Conservation (phyloP, 1,140 invertebrate genomes). For the Pinna nobilis region DNA sequence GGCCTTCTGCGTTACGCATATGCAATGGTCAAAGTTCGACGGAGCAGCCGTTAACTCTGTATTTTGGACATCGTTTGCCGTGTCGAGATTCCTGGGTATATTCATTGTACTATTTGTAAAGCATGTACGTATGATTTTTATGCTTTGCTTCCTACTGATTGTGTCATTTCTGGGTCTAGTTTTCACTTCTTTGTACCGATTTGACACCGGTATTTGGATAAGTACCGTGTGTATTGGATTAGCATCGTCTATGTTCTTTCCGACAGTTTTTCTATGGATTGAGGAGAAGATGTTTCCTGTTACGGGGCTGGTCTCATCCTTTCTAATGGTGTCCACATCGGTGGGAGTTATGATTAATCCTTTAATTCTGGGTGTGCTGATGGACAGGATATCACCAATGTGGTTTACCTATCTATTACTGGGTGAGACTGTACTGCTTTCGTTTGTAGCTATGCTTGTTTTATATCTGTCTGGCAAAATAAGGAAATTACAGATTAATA, state of each 20-base stretch:
- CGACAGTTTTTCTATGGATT: conserved; percentile 30
- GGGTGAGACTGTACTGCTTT: conserved; percentile 1
- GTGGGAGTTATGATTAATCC: conserved; percentile 21
- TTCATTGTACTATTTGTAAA: conserved; percentile 10
- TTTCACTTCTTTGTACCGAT: not conserved
- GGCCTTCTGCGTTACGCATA: conserved; percentile 21
- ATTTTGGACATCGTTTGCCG: conserved; percentile 35
- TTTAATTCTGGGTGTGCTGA: conserved; percentile 28
- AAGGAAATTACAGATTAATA: no score
- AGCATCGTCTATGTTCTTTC: conserved; percentile 35
- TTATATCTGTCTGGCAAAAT: not conserved
- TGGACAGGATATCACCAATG: conserved; percentile 11
- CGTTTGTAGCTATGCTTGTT: not conserved
- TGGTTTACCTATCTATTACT: conserved; percentile 35
- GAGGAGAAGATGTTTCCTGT: conserved; percentile 27
- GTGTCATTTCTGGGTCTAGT: conserved; percentile 22
- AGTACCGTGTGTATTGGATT: conserved; percentile 13
- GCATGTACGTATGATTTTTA: conserved; percentile 14
- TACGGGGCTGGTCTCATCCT: conserved; percentile 23
- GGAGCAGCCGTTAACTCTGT: conserved; percentile 27
- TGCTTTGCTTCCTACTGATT: not conserved
- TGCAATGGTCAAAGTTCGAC: conserved; percentile 36
- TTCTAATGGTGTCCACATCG: conserved; percentile 11
- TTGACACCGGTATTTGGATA: conserved; percentile 34
- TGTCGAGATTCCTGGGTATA: conserved; percentile 24